Base-by-base conservation (phyloP, 2,888 invertebrate species). In the Clistopyga incitator region DNA sequence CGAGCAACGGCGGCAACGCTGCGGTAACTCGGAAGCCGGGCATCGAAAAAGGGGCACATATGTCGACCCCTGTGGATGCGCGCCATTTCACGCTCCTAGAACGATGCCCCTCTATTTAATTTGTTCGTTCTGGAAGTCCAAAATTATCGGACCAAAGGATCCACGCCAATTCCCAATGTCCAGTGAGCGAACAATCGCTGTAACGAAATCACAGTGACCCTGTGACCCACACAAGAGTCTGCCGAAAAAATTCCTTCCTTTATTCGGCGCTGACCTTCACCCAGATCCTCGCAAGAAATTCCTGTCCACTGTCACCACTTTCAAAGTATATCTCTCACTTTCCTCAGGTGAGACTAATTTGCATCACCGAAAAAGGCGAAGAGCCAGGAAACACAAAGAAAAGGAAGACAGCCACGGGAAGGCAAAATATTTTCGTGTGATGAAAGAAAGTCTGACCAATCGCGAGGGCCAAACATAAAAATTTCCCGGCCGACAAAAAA, bases 61-160 rank as follows among this genome's bases (percentile, higher is more conserved):
- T 87, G 87, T 92, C 89, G 89, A 86, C 72, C 81, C 76, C 77
- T 85, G 71, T 84, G 87, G 86, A 88, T 87, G 84, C 86, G 85
- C 87, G 87, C 88, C 89, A 90, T 92, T 92, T 90, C 89, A 92
- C 89, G 90, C 90, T 87, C 88, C 87, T 86, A 34, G 65, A 59
- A 50, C 23, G 54, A 84, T 85, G 78, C 88, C 85, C 74, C 59
- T 45, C 87, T 87, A 90, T 90, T 91, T 88, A 87, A 90, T 90
- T 88, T 85, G 79, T 86, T 80, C 65, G 74, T 78, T 67, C 81
- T 85, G 79, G 85, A 85, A 84, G 81, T 25, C 59, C 59, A 34
- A 68, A 25, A 68, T 59, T n/a, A n/a, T 38, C 54, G 10, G 34
- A 29, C 45, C n/a, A 18, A 23, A 61, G 59, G 25, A 65, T 77